phyloP scores from a whole-genome alignment of 2,888 invertebrate genomes.

The Ormyrus labotus region DNA sequence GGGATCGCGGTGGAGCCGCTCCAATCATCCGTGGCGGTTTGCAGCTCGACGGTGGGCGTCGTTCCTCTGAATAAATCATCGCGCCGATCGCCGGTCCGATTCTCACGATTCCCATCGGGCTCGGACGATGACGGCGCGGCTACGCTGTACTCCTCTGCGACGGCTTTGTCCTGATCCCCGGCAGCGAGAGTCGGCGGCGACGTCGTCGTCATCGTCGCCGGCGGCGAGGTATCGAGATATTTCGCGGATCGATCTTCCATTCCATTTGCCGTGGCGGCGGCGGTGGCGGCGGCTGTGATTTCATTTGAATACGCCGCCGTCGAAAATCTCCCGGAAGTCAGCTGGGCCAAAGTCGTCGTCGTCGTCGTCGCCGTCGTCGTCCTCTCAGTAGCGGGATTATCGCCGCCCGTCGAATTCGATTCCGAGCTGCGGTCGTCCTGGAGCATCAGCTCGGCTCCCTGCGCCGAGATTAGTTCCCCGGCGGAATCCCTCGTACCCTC shows the following conservation, averaged over 20 bases:
- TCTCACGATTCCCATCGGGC: not conserved
- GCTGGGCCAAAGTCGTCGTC: slow-evolving; percentile 10
- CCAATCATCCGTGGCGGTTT: slow-evolving; percentile 16
- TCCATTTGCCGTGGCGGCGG: slow-evolving; percentile 32
- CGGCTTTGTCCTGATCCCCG: not conserved
- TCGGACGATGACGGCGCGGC: not conserved
- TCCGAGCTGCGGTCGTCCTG: slow-evolving; percentile 5
- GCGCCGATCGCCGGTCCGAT: slow-evolving; percentile 12
- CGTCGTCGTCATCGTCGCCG: not conserved
- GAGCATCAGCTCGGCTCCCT: not conserved
- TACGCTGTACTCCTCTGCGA: not conserved
- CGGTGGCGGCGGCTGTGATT: slow-evolving; percentile 20
- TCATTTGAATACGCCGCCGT: slow-evolving; percentile 47
- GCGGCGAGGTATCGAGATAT: slow-evolving; percentile 7
- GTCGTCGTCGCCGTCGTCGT: not conserved
- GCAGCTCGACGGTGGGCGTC: not conserved
- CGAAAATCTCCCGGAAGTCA: slow-evolving; percentile 22
- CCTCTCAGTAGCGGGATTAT: not conserved
- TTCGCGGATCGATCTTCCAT: slow-evolving; percentile 47
- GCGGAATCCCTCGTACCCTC: not conserved
- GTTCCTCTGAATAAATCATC: slow-evolving; percentile 32
- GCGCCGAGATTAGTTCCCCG: slow-evolving; percentile 14
- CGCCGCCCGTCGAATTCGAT: slow-evolving; percentile 9
- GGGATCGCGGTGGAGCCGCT: not conserved
- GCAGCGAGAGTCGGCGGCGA: not conserved